Conservation (phyloP, 2,113 vertebrate species). For the Hymenochirus boettgeri region DNA sequence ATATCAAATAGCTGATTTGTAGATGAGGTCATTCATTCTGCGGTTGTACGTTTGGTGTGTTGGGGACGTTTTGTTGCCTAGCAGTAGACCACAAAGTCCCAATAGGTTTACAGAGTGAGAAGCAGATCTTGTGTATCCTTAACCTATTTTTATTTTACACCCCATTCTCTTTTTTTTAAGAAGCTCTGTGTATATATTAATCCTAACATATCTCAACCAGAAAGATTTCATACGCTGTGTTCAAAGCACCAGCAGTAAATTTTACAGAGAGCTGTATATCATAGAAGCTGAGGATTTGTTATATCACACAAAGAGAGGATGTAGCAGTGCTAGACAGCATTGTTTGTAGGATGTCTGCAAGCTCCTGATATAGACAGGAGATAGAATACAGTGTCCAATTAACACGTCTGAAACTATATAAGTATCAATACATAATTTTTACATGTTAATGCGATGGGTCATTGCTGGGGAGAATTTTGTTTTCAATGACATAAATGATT, state of each 20-base stretch:
- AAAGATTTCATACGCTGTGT: slow-evolving; percentile 37
- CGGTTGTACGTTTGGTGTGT: slow-evolving; percentile 56
- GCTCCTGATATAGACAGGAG: not conserved
- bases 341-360: not conserved
- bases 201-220: slow-evolving; percentile 51
- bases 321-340: slow-evolving; percentile 1
- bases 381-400: not conserved
- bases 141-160: slow-evolving; percentile 24
- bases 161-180: slow-evolving; percentile 34
- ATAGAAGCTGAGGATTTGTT: slow-evolving; percentile 20
- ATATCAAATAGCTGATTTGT: slow-evolving; percentile 73
- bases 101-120: slow-evolving; percentile 63
- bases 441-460: too few relatives aligned
- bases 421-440: too few relatives aligned
- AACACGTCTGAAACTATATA: not conserved
- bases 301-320: slow-evolving; percentile 39
- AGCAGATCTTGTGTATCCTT: slow-evolving; percentile 49
- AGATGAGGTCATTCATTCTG: slow-evolving; percentile 68
- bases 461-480: too few relatives aligned
- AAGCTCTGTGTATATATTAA: slow-evolving; percentile 48
- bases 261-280: slow-evolving; percentile 12
- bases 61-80: slow-evolving; percentile 65
- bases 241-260: slow-evolving; percentile 40
- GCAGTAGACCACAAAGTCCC: slow-evolving; percentile 63
- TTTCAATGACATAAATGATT: too few relatives aligned